Conservation (phyloP, 1,140 invertebrate species). For the Cyphomyrmex costatus region DNA sequence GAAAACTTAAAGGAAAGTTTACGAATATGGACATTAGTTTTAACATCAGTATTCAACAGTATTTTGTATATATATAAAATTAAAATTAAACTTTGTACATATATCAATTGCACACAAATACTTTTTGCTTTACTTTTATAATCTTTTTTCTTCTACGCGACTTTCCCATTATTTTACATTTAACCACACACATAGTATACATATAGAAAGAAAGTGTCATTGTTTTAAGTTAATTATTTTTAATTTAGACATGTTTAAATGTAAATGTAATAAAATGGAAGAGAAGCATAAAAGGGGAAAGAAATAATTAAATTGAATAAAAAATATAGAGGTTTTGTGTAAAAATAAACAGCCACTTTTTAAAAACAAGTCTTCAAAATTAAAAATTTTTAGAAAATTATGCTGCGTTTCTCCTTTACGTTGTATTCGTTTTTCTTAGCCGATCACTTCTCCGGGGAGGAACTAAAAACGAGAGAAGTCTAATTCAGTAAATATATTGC, state of each 20-base stretch:
- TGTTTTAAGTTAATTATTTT: background rate
- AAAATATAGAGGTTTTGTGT: background rate
- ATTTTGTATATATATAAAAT: background rate
- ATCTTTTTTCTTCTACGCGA: background rate
- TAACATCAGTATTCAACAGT: background rate
- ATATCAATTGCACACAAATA: background rate
- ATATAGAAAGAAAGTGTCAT: background rate
- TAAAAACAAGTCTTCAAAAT: background rate
- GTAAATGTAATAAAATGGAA: background rate
- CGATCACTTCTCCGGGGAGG: slow-evolving; percentile 57
- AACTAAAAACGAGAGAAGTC: slow-evolving; percentile 27
- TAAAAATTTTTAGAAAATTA: background rate
- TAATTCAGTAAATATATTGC: background rate
- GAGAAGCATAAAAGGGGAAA: background rate
- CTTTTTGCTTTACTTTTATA: background rate
- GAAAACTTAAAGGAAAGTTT: background rate
- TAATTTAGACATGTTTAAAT: background rate
- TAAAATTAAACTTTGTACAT: background rate
- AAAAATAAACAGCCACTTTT: slow-evolving; percentile 11
- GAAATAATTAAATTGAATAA: background rate
- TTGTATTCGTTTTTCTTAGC: slow-evolving; percentile 16
- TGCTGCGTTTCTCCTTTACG: background rate
- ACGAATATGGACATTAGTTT: background rate
- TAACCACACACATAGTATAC: background rate
- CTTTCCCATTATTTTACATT: background rate